Percentiles rank a stretch among this genome's conserved stretches.
These are phyloP conservation scores for Petrolisthes cinctipes DNA, from an alignment of 2,888 invertebrate species.

Conservation along the genomic window DNA sequence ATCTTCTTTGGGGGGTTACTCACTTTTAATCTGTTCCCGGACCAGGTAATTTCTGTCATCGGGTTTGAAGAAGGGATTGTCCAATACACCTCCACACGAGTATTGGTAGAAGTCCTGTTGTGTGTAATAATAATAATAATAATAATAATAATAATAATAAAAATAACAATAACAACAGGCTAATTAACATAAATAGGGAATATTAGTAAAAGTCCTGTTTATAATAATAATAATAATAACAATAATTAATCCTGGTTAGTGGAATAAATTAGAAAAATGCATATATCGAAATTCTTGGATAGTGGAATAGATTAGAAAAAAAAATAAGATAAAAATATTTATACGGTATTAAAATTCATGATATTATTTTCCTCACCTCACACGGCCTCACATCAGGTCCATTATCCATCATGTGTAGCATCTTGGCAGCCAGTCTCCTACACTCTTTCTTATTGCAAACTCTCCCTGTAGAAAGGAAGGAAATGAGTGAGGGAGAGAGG, in stretches of 20 bases:
- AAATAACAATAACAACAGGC: neutral
- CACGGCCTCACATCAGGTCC: slow-evolving; percentile 27
- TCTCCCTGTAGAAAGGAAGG: neutral
- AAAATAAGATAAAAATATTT: neutral
- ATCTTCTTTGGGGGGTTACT: neutral
- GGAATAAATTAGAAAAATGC: neutral
- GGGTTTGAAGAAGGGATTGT: slow-evolving; percentile 38
- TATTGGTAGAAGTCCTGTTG: slow-evolving; percentile 62
- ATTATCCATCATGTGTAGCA: slow-evolving; percentile 56
- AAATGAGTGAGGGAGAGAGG: no score
- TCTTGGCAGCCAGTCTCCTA: slow-evolving; percentile 46
- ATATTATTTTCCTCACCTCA: slow-evolving; percentile 27
- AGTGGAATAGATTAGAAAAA: neutral
- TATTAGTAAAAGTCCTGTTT: neutral
- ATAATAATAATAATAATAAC: no score
- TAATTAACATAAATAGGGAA: neutral
- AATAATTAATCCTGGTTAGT: no score
- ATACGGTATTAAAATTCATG: neutral
- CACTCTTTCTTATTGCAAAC: slow-evolving; percentile 43
- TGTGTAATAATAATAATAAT: neutral
- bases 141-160: neutral
- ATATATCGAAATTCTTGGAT: neutral
- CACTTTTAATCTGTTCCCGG: slow-evolving; percentile 24
- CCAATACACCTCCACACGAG: slow-evolving; percentile 51
- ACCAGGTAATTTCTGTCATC: slow-evolving; percentile 15